Base-by-base conservation (phyloP, 1,140 invertebrate species). In the Pissodes strobi region DNA sequence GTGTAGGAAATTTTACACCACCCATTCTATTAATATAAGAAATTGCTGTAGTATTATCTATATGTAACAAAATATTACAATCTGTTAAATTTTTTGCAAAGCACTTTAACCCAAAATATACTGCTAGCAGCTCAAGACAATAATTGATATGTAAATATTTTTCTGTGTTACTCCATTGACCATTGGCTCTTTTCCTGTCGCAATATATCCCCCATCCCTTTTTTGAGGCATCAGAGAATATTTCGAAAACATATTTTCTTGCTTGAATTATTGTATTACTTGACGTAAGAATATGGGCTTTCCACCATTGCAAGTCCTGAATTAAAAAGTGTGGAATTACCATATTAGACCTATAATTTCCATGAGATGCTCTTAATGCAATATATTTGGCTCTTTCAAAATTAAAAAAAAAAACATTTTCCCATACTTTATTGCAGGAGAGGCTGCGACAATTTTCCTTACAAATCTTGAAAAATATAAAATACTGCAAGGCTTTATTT, bases 31-130 rank as follows among this genome's bases (percentile, higher is more conserved):
- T n/a, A n/a, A n/a, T n/a, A n/a, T n/a, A n/a, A n/a, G 77, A 76
- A 75, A 82, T 80, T 76, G 80, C 79, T 49, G 71, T 74, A 2
- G 68, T 70, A 64, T 72, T n/a, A n/a, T n/a, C n/a, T n/a, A n/a
- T n/a, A n/a, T n/a, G n/a, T n/a, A n/a, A n/a, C n/a, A n/a, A n/a
- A 27, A 72, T 60, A 21, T 51, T 39, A 23, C 18, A 23, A 48
- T 60, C 34, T 21, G 10, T 30, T 4, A 51, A 18, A 10, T 60
- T 15, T 17, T 60, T 41, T 8, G 73, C 71, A 63, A 73, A 74
- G 27, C 49, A 69, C 64, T 73, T 72, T 37, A 60, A 38, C 12
- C 12, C 69, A 46, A 60, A 63, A 57, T 64, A 72, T 0, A 64
- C 70, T 39, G 69, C 70, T 17, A 51, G 9, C 12, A 72, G 25